phyloP scores from a whole-genome alignment of 2,113 vertebrate species.

The Micronycteris hirsuta region DNA sequence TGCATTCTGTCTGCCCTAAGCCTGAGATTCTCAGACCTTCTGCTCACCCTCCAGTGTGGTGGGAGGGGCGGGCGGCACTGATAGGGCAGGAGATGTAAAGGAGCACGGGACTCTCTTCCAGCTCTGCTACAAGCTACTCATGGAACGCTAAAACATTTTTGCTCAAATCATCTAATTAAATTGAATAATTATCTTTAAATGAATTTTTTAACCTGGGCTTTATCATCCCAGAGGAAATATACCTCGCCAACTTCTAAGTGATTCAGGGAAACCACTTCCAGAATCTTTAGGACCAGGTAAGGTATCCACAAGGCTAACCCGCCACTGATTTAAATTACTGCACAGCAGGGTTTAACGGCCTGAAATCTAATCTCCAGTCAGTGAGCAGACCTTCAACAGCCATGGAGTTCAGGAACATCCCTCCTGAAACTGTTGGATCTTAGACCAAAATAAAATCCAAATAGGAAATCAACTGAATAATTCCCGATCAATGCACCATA shows the following conservation, averaged over 20 bases:
- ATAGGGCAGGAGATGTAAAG: background rate
- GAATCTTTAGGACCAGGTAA: background rate
- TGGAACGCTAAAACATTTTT: background rate
- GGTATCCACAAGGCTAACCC: background rate
- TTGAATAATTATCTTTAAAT: background rate
- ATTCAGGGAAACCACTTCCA: background rate
- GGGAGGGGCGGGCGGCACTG: too few relatives aligned
- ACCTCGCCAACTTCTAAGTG: background rate
- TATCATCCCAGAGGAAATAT: background rate
- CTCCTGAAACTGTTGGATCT: background rate
- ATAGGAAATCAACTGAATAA: background rate
- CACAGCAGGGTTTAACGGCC: background rate
- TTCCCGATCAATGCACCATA: background rate
- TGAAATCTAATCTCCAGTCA: background rate
- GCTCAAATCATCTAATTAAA: background rate
- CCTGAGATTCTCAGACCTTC: background rate
- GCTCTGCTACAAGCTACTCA: background rate
- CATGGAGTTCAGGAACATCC: background rate
- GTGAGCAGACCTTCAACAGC: background rate
- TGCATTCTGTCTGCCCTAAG: background rate
- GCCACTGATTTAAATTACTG: background rate
- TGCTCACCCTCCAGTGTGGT: background rate
- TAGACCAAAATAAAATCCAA: background rate
- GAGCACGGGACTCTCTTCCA: background rate
- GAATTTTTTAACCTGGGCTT: background rate